Evolutionary conservation across 1,140 invertebrate species (phyloP).

Genomic region (Rhopalosiphum maidis): DNA sequence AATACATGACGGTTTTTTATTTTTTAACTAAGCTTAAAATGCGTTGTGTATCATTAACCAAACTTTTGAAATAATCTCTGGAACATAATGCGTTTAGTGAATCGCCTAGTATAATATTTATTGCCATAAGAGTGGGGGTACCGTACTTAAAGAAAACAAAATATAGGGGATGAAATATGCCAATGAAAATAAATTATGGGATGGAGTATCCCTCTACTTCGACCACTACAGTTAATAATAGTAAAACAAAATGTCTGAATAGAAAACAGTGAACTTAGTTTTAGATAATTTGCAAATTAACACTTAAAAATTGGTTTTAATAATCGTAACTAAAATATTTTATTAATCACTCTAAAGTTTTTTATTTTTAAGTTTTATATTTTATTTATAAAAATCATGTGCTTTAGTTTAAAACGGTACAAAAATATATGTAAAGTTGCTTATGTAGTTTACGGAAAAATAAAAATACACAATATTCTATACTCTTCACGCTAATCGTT

Average conservation of each 20-base stretch:
- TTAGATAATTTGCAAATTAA: background rate
- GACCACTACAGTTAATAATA: background rate
- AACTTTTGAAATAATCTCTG: background rate
- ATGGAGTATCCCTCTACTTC: background rate
- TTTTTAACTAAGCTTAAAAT: background rate
- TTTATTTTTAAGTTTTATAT: background rate
- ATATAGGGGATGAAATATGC: slow-evolving; percentile 22
- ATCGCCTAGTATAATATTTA: background rate
- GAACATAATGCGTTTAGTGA: background rate
- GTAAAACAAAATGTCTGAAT: slow-evolving; percentile 30
- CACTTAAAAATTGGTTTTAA: background rate
- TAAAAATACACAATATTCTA: background rate
- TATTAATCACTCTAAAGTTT: background rate
- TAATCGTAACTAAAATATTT: background rate
- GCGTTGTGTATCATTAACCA: background rate
- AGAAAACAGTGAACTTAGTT: background rate
- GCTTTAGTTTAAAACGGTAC: background rate
- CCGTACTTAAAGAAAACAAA: slow-evolving; percentile 5
- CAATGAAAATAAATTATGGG: slow-evolving; percentile 28
- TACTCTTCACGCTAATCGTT: background rate
- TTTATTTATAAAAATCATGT: too few relatives aligned
- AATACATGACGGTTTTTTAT: background rate
- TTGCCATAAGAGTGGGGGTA: background rate
- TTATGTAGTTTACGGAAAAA: background rate
- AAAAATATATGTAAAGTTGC: background rate